Evolutionary conservation across 2,113 vertebrate species (phyloP), one percentile per base, ranked within the genome.

Genomic region (Sinocyclocheilus grahami): DNA sequence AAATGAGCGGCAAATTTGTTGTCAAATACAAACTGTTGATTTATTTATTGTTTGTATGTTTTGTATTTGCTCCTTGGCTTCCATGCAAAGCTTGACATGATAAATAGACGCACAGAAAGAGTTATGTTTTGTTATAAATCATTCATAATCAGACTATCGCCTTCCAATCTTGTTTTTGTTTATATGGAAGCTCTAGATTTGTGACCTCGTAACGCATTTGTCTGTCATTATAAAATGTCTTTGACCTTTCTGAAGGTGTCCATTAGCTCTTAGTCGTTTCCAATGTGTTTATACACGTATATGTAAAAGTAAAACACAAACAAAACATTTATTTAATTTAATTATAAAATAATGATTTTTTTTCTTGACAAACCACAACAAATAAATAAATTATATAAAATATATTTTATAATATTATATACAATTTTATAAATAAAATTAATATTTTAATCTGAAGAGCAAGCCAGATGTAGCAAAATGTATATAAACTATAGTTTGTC

Each of bases 211-310:
- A 48, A 3, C 46, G 33, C 46, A 22, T 37, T 71, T 53, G 27
- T 69, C 63, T 82, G 46, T 51, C 65, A 71, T 24, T 69, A 53
- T 65, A 71, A 82, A 51, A 82, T 33, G 80, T 65, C 1, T 82
- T 46, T 82, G 80, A 82, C 62, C 80, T 82, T 82, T 82, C 62
- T 46, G 60, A 81, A 81, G 78, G 58, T 81, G 78, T 82, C 39
- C 16, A 5, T 82, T 67, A 30, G 1, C 39, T 48, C 42, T 16
- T 67, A 33, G 74, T 51, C 42, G 30, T 67, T 18, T 51, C 48
- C 48, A 51, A 16, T 53, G 51, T 53, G 51, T 53, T 55, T 55
- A 55, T 18, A 18, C 53, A 18, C 5, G 4, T 14, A 48, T 12
- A 48, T 48, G 10, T 3, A 12, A 48, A 48, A 48, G 46, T 3